A percentile compares a stretch with the other conserved stretches of the same genome.
Evolutionary conservation across 2,113 vertebrate species (phyloP).

Genomic region (Cairina moschata): DNA sequence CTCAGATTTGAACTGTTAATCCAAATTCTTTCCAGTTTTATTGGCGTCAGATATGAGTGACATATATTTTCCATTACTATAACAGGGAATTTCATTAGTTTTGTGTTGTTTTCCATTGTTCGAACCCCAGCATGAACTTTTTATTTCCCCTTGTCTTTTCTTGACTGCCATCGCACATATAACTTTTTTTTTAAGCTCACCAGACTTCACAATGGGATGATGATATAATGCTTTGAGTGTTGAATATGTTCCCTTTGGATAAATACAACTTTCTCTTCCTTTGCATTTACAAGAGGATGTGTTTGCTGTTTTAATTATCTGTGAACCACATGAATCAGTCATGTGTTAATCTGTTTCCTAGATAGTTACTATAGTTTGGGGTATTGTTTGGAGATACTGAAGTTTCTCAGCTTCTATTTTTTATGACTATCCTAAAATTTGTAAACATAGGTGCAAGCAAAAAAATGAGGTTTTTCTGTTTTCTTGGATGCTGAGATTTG

Average conservation of each 20-base stretch:
- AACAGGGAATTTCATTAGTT: not conserved
- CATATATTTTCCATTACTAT: not conserved
- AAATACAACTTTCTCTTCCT: not conserved
- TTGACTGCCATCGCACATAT: not conserved
- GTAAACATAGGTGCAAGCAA: not conserved
- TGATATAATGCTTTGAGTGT: not conserved
- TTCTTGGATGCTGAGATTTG: not conserved
- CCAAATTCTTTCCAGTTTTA: not conserved
- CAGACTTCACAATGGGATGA: not conserved
- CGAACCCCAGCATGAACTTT: not conserved
- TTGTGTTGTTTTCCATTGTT: not conserved
- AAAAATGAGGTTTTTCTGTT: not conserved
- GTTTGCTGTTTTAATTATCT: not conserved
- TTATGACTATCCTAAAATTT: not conserved
- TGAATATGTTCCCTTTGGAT: not conserved
- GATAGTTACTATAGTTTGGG: not conserved
- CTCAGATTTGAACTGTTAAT: not conserved
- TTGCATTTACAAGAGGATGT: not conserved
- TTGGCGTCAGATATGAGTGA: not conserved
- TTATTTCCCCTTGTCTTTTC: not conserved
- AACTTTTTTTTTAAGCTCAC: not conserved
- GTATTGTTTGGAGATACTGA: not conserved
- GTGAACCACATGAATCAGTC: not conserved
- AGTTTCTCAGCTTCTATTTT: not conserved
- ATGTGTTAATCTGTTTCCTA: not conserved